Conservation (phyloP, 2,888 invertebrate species). For the Drosophila mettleri region DNA sequence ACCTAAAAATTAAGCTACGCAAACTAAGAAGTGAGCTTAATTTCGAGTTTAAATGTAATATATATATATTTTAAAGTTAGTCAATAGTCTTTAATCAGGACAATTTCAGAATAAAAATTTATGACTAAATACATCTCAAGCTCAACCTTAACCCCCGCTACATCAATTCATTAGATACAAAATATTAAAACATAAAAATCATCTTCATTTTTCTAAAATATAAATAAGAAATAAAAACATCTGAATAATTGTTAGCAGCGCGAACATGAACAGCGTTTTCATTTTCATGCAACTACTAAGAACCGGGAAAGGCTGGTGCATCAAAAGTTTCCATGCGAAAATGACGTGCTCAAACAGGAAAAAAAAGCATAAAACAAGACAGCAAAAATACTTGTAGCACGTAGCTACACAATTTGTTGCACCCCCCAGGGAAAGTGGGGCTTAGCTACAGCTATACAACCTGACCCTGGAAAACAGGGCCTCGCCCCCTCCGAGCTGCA, state of each 20-base stretch:
- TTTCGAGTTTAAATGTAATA: neutral
- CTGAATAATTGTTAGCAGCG: constrained; percentile 52
- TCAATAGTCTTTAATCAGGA: neutral
- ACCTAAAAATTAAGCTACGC: neutral
- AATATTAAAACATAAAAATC: neutral
- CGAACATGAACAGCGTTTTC: constrained; percentile 17
- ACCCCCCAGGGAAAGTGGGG: constrained; percentile 17
- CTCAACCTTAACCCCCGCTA: neutral
- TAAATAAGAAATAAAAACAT: constrained; percentile 2
- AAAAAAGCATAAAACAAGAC: neutral
- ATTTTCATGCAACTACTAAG: constrained; percentile 5
- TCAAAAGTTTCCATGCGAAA: constrained; percentile 41
- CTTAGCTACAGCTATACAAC: constrained; percentile 13
- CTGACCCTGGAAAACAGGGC: constrained; percentile 36
- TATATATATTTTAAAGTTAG: neutral
- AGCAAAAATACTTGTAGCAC: constrained; percentile 27
- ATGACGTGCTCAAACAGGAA: constrained; percentile 11
- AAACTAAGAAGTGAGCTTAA: neutral
- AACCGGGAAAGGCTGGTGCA: constrained; percentile 34
- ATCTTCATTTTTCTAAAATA: constrained; percentile 1
- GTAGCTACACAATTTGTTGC: constrained; percentile 43
- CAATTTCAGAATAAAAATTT: neutral
- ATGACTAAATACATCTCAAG: neutral
- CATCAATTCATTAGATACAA: neutral
- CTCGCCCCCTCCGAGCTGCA: constrained; percentile 3